Evolutionary conservation across 2,888 invertebrate genomes (phyloP), one percentile per base, ranked within the genome.

Genomic region (Drosophila paramelanica): DNA sequence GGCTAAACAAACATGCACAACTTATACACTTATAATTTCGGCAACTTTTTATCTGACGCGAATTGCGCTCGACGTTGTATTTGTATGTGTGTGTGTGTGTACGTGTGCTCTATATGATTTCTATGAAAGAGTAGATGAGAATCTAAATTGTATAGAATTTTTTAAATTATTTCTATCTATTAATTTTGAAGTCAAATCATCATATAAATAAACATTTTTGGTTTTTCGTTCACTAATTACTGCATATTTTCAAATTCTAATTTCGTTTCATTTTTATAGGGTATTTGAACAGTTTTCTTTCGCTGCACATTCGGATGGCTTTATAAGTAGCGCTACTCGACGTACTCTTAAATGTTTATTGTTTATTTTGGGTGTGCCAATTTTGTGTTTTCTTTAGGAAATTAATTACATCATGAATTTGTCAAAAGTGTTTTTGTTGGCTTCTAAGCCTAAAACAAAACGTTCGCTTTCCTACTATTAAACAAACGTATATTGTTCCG

Each of bases 371-470:
- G 68, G 86, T 86, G 83, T 80, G 87, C 87, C 88, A 88, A 86
- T 82, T 88, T 72, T 49, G 58, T 73, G 66, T 75, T 71, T 52
- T 57, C 61, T 61, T 69, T 64, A n/a, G 53, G 51, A 79, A 79
- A 79, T 86, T 86, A 88, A 88, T 88, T 86, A 77, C 80, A 86
- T 82, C 80, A 77, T 77, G 83, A 73, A 74, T 83, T 83, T 86
- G 89, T 82, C 87, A 85, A 85, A 79, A 82, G 69, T 68, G 67
- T 42, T 45, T 58, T 59, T 42, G 33, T 42, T 50, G 42, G 58
- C 45, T 8, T n/a, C 42, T 53, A n/a, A 27, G 50, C 41, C 46
- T 25, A 42, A 45, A 38, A 53, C 49, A 49, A 51, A 51, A 39
- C 31, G 11, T 45, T 55, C 23, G 8, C 17, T 27, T 7, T 27